These are phyloP conservation scores for Malacoraja senta DNA, from an alignment of 2,797 vertebrate species.

Conservation along the genomic window DNA sequence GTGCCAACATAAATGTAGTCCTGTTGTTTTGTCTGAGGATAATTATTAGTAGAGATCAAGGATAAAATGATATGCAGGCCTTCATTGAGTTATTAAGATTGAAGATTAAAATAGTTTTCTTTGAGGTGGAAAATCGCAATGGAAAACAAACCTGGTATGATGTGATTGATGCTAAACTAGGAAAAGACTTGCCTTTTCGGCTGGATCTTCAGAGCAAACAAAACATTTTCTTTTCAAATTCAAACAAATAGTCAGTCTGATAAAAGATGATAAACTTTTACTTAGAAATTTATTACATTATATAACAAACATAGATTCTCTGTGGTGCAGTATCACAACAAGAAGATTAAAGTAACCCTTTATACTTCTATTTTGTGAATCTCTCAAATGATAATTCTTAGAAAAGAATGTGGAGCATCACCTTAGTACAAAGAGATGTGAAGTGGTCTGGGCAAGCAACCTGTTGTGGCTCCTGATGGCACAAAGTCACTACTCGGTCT, in stretches of 20 bases:
- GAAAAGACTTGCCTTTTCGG: background rate
- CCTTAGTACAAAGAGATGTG: constrained; percentile 35
- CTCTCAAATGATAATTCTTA: constrained; percentile 34
- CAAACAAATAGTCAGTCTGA: constrained; percentile 24
- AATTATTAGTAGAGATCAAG: background rate
- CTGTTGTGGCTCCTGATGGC: background rate
- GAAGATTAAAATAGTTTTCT: background rate
- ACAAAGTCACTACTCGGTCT: background rate
- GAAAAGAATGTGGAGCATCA: constrained; percentile 29
- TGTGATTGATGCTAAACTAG: background rate
- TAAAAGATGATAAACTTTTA: constrained; percentile 37
- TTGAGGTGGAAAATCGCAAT: background rate
- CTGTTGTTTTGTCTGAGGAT: background rate
- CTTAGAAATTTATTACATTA: constrained; percentile 39
- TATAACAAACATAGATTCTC: constrained; percentile 39
- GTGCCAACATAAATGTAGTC: background rate
- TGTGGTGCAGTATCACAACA: constrained; percentile 36
- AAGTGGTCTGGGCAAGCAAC: constrained; percentile 26
- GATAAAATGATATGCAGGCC: background rate
- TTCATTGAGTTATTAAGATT: background rate
- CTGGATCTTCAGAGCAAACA: background rate
- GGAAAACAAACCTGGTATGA: background rate
- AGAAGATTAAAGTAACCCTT: constrained; percentile 33
- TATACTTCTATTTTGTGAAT: constrained; percentile 37
- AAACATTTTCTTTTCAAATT: constrained; percentile 8